phyloP scores from a whole-genome alignment of 2,888 invertebrate species.

The Onchidella celtica region DNA sequence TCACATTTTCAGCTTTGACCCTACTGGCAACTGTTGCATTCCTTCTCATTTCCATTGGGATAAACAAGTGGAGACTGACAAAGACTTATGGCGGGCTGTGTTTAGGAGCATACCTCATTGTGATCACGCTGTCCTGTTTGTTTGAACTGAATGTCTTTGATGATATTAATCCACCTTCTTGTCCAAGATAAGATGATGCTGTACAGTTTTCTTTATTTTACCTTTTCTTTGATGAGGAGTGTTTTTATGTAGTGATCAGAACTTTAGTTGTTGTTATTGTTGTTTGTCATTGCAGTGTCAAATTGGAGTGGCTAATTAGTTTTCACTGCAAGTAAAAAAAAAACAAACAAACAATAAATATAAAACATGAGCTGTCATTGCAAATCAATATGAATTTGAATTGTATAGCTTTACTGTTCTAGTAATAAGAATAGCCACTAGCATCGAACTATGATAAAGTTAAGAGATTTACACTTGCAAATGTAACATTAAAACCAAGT shows the following conservation, averaged over 20 bases:
- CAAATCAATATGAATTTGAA: no score
- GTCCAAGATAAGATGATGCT: constrained; percentile 76
- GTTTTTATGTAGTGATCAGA: neutral
- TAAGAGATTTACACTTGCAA: no score
- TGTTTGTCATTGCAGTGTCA: neutral
- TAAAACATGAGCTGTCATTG: no score
- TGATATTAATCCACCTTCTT: constrained; percentile 92
- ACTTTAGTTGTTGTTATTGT: neutral
- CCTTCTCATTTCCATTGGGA: constrained; percentile 86
- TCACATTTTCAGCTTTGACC: constrained; percentile 90
- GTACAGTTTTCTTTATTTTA: no score
- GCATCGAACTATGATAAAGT: no score
- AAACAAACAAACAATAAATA: no score
- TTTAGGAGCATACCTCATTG: constrained; percentile 85
- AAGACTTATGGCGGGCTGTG: constrained; percentile 86
- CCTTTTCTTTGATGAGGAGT: no score
- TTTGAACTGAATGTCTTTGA: constrained; percentile 93
- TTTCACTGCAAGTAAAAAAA: no score
- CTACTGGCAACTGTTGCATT: constrained; percentile 87
- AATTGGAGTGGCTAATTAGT: no score
- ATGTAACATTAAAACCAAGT: no score
- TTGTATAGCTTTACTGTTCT: no score
- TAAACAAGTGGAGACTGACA: constrained; percentile 85
- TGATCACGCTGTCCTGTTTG: constrained; percentile 88
- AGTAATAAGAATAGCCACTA: no score